A percentile compares a stretch with the other conserved stretches of the same genome.
phyloP scores from a whole-genome alignment of 2,888 invertebrate species.

The Unio delphinus region DNA sequence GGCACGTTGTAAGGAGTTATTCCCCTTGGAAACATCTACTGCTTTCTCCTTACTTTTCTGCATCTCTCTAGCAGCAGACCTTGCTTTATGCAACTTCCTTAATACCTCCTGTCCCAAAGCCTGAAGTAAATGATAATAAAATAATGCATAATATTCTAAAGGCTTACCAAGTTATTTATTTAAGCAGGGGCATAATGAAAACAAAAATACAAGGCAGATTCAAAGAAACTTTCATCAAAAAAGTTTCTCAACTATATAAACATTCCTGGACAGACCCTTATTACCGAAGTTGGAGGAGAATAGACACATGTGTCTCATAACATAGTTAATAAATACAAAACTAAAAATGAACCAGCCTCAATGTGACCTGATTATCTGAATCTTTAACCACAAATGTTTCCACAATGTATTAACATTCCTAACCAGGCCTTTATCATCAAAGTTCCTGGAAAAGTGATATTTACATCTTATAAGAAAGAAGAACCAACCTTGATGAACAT shows the following conservation, averaged over 20 bases:
- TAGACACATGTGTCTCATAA: no score
- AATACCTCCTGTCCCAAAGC: constrained; percentile 57
- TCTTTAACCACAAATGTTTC: no score
- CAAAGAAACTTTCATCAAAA: no score
- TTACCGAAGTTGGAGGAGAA: no score
- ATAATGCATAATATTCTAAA: neutral
- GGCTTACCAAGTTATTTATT: neutral
- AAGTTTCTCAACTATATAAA: no score
- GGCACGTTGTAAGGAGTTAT: constrained; percentile 57
- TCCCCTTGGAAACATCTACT: constrained; percentile 25
- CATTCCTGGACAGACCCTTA: no score
- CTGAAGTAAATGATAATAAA: constrained; percentile 32
- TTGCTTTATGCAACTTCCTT: constrained; percentile 48
- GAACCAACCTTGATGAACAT: constrained; percentile 61
- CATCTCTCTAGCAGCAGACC: constrained; percentile 41
- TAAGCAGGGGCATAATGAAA: neutral
- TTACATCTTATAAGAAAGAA: neutral
- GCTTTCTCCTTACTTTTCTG: constrained; percentile 22
- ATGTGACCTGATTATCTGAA: no score
- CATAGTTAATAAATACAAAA: no score
- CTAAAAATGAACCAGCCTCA: no score
- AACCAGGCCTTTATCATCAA: no score
- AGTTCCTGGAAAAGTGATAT: no score
- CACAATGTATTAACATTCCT: no score
- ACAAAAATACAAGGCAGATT: neutral